phyloP scores from a whole-genome alignment of 2,113 vertebrate genomes.

The Centropus bengalensis region DNA sequence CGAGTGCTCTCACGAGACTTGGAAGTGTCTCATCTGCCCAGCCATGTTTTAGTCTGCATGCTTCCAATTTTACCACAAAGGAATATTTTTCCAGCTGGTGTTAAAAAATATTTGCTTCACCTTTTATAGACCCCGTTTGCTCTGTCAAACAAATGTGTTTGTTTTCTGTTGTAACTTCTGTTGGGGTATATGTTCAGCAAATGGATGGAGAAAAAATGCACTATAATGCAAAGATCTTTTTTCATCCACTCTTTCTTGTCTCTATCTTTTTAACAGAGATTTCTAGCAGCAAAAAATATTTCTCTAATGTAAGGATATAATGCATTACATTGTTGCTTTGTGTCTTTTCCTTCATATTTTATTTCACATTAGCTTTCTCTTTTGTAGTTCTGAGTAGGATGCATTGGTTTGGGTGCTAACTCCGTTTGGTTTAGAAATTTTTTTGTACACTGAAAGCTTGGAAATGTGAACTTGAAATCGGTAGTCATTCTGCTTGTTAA shows the following conservation, averaged over 20 bases:
- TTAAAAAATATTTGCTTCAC: background rate
- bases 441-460: background rate
- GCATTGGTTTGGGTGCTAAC: background rate
- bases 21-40: background rate
- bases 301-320: background rate
- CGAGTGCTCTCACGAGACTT: background rate
- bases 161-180: background rate
- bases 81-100: background rate
- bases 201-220: background rate
- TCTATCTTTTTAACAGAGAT: background rate
- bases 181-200: background rate
- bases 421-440: background rate
- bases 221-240: background rate
- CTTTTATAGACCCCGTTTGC: background rate
- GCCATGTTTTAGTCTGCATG: background rate
- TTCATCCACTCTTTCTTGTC: background rate
- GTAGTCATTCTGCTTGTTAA: background rate
- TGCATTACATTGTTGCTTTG: background rate
- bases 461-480: background rate
- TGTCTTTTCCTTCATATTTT: background rate
- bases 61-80: background rate
- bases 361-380: background rate
- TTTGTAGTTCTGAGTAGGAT: background rate
- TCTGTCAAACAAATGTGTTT: constrained; percentile 1
- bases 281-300: background rate